These are phyloP conservation scores for Forbesichthys agassizii DNA, from an alignment of 2,113 vertebrate species.

Conservation along the genomic window DNA sequence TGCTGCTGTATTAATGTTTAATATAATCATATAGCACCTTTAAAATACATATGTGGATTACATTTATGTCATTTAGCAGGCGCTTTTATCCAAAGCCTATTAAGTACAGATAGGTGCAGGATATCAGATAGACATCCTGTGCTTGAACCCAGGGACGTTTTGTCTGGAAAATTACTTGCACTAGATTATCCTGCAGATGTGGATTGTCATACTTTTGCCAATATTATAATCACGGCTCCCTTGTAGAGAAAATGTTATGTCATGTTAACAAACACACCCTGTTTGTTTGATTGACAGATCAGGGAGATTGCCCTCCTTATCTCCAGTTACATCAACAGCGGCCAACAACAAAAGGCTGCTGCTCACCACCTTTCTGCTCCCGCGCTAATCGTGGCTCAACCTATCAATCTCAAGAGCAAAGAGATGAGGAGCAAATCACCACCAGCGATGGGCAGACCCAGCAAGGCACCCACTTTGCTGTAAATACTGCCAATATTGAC, in stretches of 20 bases:
- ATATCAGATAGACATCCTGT: no score
- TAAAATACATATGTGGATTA: no score
- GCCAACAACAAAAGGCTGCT: constrained; percentile 86
- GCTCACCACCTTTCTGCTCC: constrained; percentile 91
- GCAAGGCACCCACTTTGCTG: constrained; percentile 90
- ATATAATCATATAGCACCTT: no score
- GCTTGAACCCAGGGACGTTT: no score
- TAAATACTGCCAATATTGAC: constrained; percentile 65
- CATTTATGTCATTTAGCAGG: no score
- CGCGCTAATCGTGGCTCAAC: constrained; percentile 79
- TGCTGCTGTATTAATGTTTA: no score
- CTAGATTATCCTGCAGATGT: background rate
- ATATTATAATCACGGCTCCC: background rate
- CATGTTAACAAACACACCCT: background rate
- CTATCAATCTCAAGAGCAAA: constrained; percentile 77
- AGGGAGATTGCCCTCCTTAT: constrained; percentile 93
- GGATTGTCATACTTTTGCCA: background rate
- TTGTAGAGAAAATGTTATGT: background rate
- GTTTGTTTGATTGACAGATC: constrained; percentile 78
- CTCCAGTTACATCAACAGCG: constrained; percentile 91
- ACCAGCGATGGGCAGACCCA: constrained; percentile 79
- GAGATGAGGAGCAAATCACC: constrained; percentile 81
- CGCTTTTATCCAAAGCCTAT: no score
- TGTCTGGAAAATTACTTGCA: background rate
- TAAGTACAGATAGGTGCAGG: no score